These are phyloP conservation scores for Spea multiplicata DNA, from an alignment of 2,113 vertebrate species.

Conservation along the genomic window DNA sequence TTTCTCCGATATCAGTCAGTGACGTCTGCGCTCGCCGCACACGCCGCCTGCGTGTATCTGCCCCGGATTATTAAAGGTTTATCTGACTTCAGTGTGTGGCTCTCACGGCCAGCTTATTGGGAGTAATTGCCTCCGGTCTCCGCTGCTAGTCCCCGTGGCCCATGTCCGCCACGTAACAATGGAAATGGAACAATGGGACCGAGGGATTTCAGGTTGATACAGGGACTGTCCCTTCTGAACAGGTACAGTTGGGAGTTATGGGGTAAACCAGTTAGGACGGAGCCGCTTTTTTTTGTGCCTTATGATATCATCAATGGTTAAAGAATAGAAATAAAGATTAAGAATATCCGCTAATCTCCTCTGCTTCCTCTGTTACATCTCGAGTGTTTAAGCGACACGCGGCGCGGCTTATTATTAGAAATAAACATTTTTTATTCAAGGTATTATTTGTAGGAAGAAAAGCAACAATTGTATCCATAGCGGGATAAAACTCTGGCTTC, in stretches of 20 bases:
- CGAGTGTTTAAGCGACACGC: neutral
- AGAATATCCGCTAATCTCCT: neutral
- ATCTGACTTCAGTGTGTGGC: neutral
- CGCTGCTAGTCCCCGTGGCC: no score
- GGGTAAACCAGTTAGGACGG: no score
- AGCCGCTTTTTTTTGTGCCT: neutral
- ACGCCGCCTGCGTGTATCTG: no score
- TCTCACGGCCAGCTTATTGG: no score
- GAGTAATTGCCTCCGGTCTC: no score
- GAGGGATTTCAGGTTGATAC: no score
- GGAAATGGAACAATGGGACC: no score
- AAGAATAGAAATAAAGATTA: neutral
- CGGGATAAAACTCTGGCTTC: slow-evolving; percentile 8
- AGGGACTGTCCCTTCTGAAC: no score
- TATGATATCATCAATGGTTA: neutral
- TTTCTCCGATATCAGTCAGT: neutral
- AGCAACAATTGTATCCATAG: slow-evolving; percentile 24
- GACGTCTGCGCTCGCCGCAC: neutral
- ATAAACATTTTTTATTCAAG: slow-evolving; percentile 39
- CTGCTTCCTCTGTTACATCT: neutral
- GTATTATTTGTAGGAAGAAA: slow-evolving; percentile 30
- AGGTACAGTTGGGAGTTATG: no score
- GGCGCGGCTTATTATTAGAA: slow-evolving; percentile 3
- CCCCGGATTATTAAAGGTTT: neutral
- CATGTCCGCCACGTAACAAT: no score